Evolutionary conservation across 2,113 vertebrate species (phyloP).

Genomic region (Oxygymnocypris stewartii): DNA sequence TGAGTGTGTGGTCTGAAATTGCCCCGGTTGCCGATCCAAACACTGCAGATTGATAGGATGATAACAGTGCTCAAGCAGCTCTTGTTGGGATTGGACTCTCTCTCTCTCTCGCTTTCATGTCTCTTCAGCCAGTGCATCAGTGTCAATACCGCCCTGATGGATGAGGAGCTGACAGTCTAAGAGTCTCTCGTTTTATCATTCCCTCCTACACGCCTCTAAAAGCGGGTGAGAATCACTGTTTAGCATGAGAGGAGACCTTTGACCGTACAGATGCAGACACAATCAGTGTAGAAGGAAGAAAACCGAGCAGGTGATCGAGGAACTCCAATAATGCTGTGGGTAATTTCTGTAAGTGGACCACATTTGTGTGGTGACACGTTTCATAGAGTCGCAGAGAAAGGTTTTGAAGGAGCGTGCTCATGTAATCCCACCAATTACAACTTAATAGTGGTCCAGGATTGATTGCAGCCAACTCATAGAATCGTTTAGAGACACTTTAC

Average conservation of each 20-base stretch:
- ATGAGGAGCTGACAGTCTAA: conserved; percentile 54
- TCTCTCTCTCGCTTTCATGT: conserved; percentile 16
- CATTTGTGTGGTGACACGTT: not conserved
- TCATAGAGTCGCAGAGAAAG: not conserved
- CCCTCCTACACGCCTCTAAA: conserved; percentile 70
- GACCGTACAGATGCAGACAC: conserved; percentile 71
- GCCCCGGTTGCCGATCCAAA: conserved; percentile 29
- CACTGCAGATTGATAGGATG: conserved; percentile 44
- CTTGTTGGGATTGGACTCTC: conserved; percentile 43
- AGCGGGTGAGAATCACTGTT: conserved; percentile 70
- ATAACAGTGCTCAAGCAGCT: conserved; percentile 39
- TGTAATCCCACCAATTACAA: conserved; percentile 2
- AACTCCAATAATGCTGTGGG: not conserved
- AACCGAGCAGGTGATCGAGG: not conserved
- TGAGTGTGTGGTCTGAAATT: conserved; percentile 18
- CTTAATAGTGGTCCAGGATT: not conserved
- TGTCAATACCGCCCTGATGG: conserved; percentile 69
- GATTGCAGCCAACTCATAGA: not conserved
- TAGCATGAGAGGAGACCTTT: conserved; percentile 66
- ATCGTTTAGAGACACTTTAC: not conserved
- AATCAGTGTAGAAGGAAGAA: conserved; percentile 60
- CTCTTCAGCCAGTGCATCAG: conserved; percentile 69
- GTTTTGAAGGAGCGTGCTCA: not conserved
- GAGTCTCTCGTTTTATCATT: conserved; percentile 55
- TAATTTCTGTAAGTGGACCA: conserved; percentile 21